Conservation (phyloP, 2,797 vertebrate species). For the Brotula barbata region DNA sequence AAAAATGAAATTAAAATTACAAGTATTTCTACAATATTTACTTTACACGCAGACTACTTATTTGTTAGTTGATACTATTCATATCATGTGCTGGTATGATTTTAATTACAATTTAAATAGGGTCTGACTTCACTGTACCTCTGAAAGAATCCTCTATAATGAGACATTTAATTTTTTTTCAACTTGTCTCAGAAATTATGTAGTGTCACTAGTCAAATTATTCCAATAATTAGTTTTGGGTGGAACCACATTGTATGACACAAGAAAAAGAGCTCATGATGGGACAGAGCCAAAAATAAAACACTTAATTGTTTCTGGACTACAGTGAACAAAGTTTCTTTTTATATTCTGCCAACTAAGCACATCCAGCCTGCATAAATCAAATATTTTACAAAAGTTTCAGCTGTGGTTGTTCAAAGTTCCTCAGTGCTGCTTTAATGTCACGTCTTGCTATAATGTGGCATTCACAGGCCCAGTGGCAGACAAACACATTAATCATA, state of each 20-base stretch:
- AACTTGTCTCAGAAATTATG: not conserved
- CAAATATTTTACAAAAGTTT: constrained; percentile 63
- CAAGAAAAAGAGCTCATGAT: constrained; percentile 27
- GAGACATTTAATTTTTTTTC: no score
- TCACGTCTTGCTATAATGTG: constrained; percentile 27
- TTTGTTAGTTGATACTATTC: no score
- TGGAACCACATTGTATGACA: constrained; percentile 10
- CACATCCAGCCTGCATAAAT: constrained; percentile 34
- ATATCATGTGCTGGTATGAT: no score
- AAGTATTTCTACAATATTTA: no score
- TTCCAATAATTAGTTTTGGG: constrained; percentile 12
- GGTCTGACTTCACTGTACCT: no score
- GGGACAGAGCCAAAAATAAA: constrained; percentile 41
- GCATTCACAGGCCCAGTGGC: constrained; percentile 26
- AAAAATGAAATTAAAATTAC: no score
- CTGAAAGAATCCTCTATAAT: no score
- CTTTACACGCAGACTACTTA: no score
- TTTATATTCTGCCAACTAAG: constrained; percentile 53
- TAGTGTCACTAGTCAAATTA: constrained; percentile 25
- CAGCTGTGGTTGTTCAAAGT: constrained; percentile 21
- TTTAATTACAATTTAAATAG: no score
- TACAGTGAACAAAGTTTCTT: constrained; percentile 49
- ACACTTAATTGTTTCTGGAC: constrained; percentile 48
- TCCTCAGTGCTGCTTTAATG: constrained; percentile 26
- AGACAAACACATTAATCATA: constrained; percentile 63